Base-by-base conservation (phyloP, 2,797 vertebrate species). In the Rhinella marina region DNA sequence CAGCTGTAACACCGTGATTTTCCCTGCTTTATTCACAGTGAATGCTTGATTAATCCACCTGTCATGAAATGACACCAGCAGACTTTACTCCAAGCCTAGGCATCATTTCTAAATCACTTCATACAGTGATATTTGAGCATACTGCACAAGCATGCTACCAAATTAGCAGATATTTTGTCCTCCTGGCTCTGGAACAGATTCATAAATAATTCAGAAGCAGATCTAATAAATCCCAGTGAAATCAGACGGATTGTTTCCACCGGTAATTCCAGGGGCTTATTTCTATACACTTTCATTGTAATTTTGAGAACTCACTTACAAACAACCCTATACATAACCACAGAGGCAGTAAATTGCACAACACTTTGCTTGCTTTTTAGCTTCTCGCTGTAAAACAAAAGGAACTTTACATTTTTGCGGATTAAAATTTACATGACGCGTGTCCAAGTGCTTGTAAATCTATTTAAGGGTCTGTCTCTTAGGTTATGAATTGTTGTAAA, bases 141-240 rank as follows among this genome's bases (percentile, higher is more conserved):
- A 83, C 56, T 70, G 29, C 32, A 81, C 23, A 83, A 29, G 72
- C 48, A 19, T 25, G 23, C 25, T 64, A 77, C 41, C 80, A 78
- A 87, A 87, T 87, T 83, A 83, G 59, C 32, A 56, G 61, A 64
- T 78, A 52, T 82, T 87, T 83, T 83, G 80, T 78, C 29, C 79
- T 81, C 32, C 50, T 83, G 81, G 81, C 57, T 54, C 27, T 17
- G 11, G 27, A 64, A 83, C 59, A 54, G 10, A 17, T 8, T 27
- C 50, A 77, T 84, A 77, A 77, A 87, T 87, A 78, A 87, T 87
- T 83, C 81, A 83, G 72, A 62, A 32, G 48, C 59, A 87, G 81
- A 87, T 87, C 83, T 82, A 87, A 87, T 77, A 87, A 87, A 87
- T 87, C 80, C 86, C 59, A 83, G 8, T 56, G 86, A 87, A 87